phyloP scores from a whole-genome alignment of 2,113 vertebrate species.

The Sminthopsis crassicaudata region DNA sequence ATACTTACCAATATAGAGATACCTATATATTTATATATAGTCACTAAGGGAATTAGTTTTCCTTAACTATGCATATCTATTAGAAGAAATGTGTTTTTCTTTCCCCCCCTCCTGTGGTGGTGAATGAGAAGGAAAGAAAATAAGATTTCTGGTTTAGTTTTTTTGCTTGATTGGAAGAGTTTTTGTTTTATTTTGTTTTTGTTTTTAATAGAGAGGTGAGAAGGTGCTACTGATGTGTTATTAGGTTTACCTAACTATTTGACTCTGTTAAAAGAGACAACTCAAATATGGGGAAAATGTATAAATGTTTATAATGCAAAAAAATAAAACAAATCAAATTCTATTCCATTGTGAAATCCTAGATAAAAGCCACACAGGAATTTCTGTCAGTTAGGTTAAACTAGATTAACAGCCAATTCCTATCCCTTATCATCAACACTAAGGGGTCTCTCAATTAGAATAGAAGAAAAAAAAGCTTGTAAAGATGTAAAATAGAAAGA shows the following conservation, averaged over 20 bases:
- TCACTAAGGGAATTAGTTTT: too few species aligned
- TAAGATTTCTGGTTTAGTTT: neutral
- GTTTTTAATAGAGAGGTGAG: neutral
- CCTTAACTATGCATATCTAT: too few species aligned
- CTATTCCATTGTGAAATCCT: neutral
- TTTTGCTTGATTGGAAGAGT: too few species aligned
- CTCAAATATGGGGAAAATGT: neutral
- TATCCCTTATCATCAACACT: neutral
- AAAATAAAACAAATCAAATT: neutral
- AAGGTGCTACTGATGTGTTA: neutral
- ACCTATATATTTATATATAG: too few species aligned
- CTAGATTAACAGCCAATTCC: neutral
- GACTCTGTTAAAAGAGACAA: neutral
- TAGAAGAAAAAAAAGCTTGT: neutral
- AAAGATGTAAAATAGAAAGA: neutral
- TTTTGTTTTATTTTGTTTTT: neutral
- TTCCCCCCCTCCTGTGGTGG: neutral
- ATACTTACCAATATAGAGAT: too few species aligned
- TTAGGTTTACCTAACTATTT: neutral
- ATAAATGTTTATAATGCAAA: neutral
- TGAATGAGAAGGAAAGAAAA: neutral
- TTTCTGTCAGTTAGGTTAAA: neutral
- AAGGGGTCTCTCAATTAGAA: neutral
- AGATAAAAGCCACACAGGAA: neutral
- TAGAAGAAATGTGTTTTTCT: neutral